Evolutionary conservation across 2,113 vertebrate species (phyloP), one percentile per base, ranked within the genome.

Genomic region (Erpornis zantholeuca): DNA sequence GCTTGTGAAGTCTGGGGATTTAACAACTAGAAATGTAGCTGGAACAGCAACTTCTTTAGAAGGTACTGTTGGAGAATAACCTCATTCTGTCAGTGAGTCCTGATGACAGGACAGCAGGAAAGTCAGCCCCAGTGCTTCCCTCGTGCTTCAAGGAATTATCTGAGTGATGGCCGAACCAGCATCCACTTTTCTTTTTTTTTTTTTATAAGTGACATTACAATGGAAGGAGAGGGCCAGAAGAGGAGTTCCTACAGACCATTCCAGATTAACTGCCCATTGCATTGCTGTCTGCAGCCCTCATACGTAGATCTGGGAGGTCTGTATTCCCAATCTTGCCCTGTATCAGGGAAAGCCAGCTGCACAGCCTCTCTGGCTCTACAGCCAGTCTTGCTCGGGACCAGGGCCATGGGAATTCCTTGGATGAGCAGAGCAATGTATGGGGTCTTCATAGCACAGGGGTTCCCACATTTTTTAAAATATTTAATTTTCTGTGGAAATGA

Each of bases 61-160:
- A 56, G 16, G 29, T 63, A 23, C 29, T 75, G 1, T 72, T 72
- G 47, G 50, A 89, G 11, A 79, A 69, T 93, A 96, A 87, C 64
- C 52, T 85, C 25, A 89, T 88, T 95, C 69, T 95, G 92, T 97
- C 78, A 91, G 76, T 2, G 12, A 81, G 60, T 54, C 22, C 81
- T 84, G 63, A 79, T 1, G 3, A 31, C 20, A 61, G 70, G 59
- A 86, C 61, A 91, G 56, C 79, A 94, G 68, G 63, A 92, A 92
- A 86, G 47, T 11, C 64, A 90, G 53, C 63, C 25, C 82, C 47
- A 60, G 49, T 65, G 11, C 36, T 91, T 95, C 70, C 40, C 65
- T 44, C 84, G 28, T 9, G 6, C 47, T 96, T 96, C 91, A 79
- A 72, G 64, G 57, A 88, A 63, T 57, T 69, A 61, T 42, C 57